These are phyloP conservation scores for Metopia argyrocephala DNA, from an alignment of 2,888 invertebrate genomes.

Conservation along the genomic window DNA sequence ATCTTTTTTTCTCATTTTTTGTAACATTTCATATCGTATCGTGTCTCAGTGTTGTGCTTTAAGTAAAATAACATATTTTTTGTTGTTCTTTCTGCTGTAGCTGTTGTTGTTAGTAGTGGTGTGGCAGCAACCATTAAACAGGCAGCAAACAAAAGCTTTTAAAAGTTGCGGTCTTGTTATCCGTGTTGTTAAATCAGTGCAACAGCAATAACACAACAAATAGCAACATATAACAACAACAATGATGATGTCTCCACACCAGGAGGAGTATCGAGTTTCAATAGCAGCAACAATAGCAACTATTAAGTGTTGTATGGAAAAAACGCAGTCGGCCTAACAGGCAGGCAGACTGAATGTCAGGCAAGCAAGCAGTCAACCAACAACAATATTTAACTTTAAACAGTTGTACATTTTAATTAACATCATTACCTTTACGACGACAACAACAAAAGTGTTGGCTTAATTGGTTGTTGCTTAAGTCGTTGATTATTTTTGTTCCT, in stretches of 20 bases:
- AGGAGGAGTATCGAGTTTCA: conserved; percentile 59
- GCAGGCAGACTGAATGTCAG: conserved; percentile 12
- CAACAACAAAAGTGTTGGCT: conserved; percentile 43
- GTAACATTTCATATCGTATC: conserved; percentile 32
- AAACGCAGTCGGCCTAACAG: neutral
- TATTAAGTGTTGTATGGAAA: too few relatives aligned
- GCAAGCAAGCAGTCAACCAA: neutral
- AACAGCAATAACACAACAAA: conserved; percentile 54
- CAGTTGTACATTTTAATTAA: conserved; percentile 65
- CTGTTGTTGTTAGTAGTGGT: conserved; percentile 52
- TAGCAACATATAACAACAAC: conserved; percentile 43
- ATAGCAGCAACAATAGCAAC: conserved; percentile 41
- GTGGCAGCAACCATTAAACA: conserved; percentile 63
- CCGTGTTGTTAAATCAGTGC: conserved; percentile 62
- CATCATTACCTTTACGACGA: conserved; percentile 62
- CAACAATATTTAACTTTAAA: conserved; percentile 41
- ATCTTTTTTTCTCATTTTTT: conserved; percentile 20
- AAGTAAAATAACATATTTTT: conserved; percentile 42
- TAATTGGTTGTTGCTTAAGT: conserved; percentile 54
- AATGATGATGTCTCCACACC: conserved; percentile 44
- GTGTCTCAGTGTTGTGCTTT: conserved; percentile 25
- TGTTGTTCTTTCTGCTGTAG: too few relatives aligned
- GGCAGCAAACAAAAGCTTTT: conserved; percentile 22
- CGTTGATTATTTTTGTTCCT: conserved; percentile 37
- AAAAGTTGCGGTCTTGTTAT: conserved; percentile 62